Conservation (phyloP, 2,888 invertebrate genomes). For the Tenthredo scrophulariae region DNA sequence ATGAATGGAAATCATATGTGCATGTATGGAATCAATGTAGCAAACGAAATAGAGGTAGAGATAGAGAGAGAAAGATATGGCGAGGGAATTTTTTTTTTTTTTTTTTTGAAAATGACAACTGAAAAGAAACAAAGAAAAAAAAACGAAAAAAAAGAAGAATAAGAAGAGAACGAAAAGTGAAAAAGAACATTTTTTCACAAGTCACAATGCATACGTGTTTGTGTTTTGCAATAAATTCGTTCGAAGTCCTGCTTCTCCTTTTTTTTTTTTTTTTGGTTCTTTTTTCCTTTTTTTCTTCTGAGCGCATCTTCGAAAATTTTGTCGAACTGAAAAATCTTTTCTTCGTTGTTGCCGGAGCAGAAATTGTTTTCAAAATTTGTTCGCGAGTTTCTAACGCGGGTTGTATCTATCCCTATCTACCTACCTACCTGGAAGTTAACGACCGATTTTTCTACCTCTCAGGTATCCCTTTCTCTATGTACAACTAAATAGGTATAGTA, state of each 20-base stretch:
- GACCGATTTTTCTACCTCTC: slow-evolving; percentile 6
- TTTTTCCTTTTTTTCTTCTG: too few species aligned
- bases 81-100: neutral
- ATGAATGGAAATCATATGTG: neutral
- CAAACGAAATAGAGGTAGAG: too few species aligned
- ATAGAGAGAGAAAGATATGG: neutral
- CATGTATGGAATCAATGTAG: neutral
- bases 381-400: too few species aligned
- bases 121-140: neutral
- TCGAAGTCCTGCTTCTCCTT: neutral
- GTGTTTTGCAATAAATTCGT: too few species aligned
- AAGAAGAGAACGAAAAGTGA: too few species aligned
- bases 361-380: too few species aligned
- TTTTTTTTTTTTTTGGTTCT: too few species aligned
- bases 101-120: too few species aligned
- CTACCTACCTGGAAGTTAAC: neutral
- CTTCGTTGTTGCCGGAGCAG: neutral
- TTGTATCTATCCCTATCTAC: neutral
- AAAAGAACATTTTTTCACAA: too few species aligned
- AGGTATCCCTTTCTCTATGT: neutral
- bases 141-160: too few species aligned
- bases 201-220: too few species aligned
- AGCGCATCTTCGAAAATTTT: neutral
- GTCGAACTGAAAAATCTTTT: neutral
- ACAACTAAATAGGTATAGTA: neutral